Evolutionary conservation across 2,888 invertebrate genomes (phyloP).

Genomic region (Ernsta delagoae): DNA sequence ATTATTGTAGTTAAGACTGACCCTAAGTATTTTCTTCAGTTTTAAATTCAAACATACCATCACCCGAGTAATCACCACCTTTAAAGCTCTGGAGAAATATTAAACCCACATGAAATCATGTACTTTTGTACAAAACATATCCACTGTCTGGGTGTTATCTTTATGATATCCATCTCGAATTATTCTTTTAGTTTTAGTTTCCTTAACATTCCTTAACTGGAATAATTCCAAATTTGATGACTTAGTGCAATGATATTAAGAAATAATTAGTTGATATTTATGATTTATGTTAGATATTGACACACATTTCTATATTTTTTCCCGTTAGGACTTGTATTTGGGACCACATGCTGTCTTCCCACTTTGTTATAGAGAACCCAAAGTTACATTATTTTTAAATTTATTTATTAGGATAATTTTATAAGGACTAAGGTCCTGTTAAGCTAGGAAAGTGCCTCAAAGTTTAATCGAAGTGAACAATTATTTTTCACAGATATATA

Average conservation of each 20-base stretch:
- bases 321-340: slow-evolving; percentile 44
- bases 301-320: slow-evolving; percentile 35
- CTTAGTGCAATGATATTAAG: slow-evolving; percentile 81
- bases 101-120: slow-evolving; percentile 9
- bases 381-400: slow-evolving; percentile 74
- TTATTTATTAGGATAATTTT: slow-evolving; percentile 72
- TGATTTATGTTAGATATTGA: slow-evolving; percentile 40
- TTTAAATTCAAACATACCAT: slow-evolving; percentile 24
- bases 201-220: slow-evolving; percentile 76
- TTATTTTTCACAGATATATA: slow-evolving; percentile 5
- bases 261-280: slow-evolving; percentile 59
- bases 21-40: slow-evolving; percentile 67
- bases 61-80: slow-evolving; percentile 20
- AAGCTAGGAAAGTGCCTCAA: slow-evolving; percentile 42
- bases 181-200: slow-evolving; percentile 67
- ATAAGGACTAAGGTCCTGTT: slow-evolving; percentile 41
- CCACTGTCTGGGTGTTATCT: slow-evolving; percentile 32
- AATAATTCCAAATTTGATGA: slow-evolving; percentile 74
- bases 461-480: background rate
- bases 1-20: slow-evolving; percentile 82
- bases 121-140: slow-evolving; percentile 9
- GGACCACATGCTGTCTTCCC: slow-evolving; percentile 80
- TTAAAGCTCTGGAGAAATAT: background rate
- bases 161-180: slow-evolving; percentile 70
- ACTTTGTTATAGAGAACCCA: slow-evolving; percentile 72